Conservation (phyloP, 2,888 invertebrate genomes). For the Aradus depressus region DNA sequence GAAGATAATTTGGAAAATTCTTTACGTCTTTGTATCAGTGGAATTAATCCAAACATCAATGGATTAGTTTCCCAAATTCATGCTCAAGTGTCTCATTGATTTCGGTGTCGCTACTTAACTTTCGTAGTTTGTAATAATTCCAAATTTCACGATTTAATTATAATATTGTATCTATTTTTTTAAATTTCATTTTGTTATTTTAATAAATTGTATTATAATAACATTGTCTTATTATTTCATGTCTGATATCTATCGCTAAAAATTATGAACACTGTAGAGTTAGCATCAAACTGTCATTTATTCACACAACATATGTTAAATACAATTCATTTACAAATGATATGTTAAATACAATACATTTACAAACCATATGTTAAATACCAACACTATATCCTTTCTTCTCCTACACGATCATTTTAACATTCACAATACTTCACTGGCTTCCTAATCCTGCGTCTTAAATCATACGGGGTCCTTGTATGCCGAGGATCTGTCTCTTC, state of each 20-base stretch:
- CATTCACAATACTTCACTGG: too few species aligned
- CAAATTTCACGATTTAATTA: constrained; percentile 7
- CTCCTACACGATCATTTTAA: too few species aligned
- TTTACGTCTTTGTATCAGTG: constrained; percentile 10
- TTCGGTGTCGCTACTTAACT: not conserved
- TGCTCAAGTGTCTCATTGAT: constrained; percentile 13
- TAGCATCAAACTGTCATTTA: too few species aligned
- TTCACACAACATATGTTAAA: too few species aligned
- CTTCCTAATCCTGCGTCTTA: too few species aligned
- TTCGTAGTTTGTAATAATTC: constrained; percentile 4
- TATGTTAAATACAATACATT: too few species aligned
- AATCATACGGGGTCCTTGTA: too few species aligned
- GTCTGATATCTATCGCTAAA: constrained; percentile 3
- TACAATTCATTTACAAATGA: too few species aligned
- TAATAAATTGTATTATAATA: constrained; percentile 4
- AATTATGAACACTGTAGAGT: not conserved
- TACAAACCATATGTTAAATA: too few species aligned
- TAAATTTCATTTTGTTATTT: constrained; percentile 7
- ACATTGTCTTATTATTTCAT: constrained; percentile 3
- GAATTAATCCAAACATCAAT: constrained; percentile 15
- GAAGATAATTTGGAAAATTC: constrained; percentile 6
- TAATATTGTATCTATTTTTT: not conserved
- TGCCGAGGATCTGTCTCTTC: too few species aligned
- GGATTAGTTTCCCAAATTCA: constrained; percentile 14
- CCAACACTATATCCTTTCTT: too few species aligned